Evolutionary conservation across 2,113 vertebrate species (phyloP).

Genomic region (Dasyornis broadbenti): DNA sequence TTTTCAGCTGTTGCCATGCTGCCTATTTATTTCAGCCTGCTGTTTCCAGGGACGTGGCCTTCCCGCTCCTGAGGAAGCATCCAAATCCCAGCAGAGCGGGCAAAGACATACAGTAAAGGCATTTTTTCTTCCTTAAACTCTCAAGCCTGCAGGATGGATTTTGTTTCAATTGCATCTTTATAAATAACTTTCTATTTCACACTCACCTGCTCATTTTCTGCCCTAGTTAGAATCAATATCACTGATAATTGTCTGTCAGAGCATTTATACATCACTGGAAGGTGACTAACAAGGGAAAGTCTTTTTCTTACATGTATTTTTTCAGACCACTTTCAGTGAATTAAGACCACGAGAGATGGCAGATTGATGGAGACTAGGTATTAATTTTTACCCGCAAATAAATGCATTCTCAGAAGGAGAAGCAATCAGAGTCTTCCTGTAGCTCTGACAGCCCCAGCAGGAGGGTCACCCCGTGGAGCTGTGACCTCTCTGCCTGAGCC

Average conservation of each 20-base stretch:
- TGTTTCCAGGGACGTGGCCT: neutral
- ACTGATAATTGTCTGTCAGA: constrained; percentile 13
- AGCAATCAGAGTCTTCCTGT: neutral
- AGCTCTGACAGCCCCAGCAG: neutral
- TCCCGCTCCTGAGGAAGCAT: neutral
- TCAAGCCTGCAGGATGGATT: neutral
- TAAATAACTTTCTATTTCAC: constrained; percentile 13
- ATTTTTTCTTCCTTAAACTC: neutral
- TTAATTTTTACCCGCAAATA: neutral
- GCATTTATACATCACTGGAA: neutral
- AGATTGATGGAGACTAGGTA: neutral
- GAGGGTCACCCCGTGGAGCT: neutral
- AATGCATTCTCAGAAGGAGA: neutral
- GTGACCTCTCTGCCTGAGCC: neutral
- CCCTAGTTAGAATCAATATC: constrained; percentile 29
- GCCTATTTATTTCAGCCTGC: neutral
- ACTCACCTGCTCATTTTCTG: constrained; percentile 31
- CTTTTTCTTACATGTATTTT: neutral
- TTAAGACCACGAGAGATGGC: neutral
- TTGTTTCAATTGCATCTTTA: constrained; percentile 28
- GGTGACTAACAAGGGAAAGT: neutral
- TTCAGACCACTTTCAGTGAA: neutral
- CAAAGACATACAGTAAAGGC: neutral
- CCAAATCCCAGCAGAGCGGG: neutral
- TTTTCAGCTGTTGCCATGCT: neutral